phyloP scores from a whole-genome alignment of 2,888 invertebrate species.

The Taphrorychus bicolor region DNA sequence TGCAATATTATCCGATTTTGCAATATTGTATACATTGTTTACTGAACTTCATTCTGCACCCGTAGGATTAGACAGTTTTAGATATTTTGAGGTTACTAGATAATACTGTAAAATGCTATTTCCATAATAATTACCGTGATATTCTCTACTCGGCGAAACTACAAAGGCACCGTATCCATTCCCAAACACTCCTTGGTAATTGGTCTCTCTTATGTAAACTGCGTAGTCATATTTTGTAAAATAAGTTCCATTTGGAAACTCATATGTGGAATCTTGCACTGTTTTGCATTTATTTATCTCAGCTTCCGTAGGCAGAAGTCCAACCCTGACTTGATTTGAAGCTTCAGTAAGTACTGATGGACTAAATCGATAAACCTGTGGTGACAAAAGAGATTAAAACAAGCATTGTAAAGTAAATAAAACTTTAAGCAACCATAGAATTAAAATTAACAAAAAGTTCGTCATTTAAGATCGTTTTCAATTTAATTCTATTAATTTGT shows the following conservation, averaged over 20 bases:
- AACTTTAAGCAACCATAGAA: too few species aligned
- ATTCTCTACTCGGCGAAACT: conserved; percentile 27
- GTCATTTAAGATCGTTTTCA: too few species aligned
- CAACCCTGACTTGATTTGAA: conserved; percentile 11
- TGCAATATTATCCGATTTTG: too few species aligned
- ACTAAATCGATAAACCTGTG: conserved; percentile 24
- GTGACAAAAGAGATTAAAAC: background rate
- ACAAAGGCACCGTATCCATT: conserved; percentile 30
- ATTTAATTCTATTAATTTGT: too few species aligned
- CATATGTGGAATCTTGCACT: conserved; percentile 28
- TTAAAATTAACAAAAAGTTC: too few species aligned
- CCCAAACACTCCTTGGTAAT: conserved; percentile 29
- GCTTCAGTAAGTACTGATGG: conserved; percentile 15
- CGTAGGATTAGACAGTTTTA: background rate
- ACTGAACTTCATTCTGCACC: too few species aligned
- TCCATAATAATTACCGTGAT: conserved; percentile 14
- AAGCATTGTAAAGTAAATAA: too few species aligned
- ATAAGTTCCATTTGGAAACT: conserved; percentile 25
- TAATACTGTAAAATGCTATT: too few species aligned
- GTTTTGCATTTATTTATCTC: conserved; percentile 16
- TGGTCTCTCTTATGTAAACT: conserved; percentile 23
- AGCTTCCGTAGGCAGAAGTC: conserved; percentile 1
- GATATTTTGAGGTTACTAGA: too few species aligned
- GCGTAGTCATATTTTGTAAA: conserved; percentile 32
- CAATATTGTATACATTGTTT: too few species aligned